Conservation (phyloP, 2,113 vertebrate genomes). For the Pavo muticus region DNA sequence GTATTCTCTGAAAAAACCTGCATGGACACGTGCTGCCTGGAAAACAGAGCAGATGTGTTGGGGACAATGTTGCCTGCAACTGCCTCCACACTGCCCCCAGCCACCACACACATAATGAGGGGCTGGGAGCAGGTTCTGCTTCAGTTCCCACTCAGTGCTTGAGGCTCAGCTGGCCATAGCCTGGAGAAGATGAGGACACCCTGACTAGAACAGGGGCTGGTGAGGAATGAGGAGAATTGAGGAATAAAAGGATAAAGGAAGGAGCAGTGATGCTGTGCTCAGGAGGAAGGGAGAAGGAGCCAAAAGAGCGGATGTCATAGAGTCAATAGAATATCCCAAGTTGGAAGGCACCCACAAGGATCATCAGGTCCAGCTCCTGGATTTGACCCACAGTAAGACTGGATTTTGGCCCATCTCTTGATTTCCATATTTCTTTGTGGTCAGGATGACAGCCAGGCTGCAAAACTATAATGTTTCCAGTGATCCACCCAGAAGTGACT, state of each 20-base stretch:
- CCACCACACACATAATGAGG: neutral
- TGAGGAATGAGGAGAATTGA: neutral
- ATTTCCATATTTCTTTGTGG: neutral
- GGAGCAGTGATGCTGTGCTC: neutral
- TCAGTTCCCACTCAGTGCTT: neutral
- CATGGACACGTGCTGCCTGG: too few species aligned
- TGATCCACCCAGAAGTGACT: neutral
- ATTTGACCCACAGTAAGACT: neutral
- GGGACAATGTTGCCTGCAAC: neutral
- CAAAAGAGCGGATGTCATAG: neutral
- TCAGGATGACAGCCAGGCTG: neutral
- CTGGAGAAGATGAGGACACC: neutral
- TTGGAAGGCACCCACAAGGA: too few species aligned
- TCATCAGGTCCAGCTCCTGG: too few species aligned
- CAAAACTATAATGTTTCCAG: neutral
- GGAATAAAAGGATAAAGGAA: neutral
- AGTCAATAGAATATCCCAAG: too few species aligned
- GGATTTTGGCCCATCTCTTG: neutral
- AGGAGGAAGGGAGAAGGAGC: neutral
- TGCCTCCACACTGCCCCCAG: neutral
- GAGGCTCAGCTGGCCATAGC: neutral
- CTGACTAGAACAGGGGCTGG: neutral
- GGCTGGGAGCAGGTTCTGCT: neutral
- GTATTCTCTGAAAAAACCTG: neutral
- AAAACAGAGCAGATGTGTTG: neutral